Base-by-base conservation (phyloP, 1,140 invertebrate species). In the Paramacrobiotus metropolitanus region DNA sequence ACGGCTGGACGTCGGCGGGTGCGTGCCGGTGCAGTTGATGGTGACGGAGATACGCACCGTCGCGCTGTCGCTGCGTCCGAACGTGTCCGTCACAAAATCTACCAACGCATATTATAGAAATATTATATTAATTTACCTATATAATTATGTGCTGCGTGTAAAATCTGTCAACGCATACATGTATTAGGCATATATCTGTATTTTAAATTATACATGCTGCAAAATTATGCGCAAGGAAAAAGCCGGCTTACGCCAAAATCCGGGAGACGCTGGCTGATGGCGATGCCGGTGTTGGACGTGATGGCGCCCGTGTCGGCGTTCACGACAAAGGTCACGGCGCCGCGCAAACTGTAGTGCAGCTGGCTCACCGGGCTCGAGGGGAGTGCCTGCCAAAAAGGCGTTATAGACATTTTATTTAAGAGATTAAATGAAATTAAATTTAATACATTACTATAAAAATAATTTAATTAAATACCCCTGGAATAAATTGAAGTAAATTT, bases 21-120 rank as follows among this genome's bases (percentile, higher is more conserved):
- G 9, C n/a, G 34, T 40, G n/a, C 9, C n/a, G 34, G 15, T 55
- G 24, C 48, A 55, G 48, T 55, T 55, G 15, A 55, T 24, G 4
- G 24, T 20, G 48, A 55, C 24, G 48, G 48, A 55, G 15, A 55
- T 55, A 24, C 48, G 48, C 15, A 55, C 48, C 48, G 48, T 55
- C 4, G 48, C 48, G 9, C 15, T 55, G 24, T 55, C 48, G 4
- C 9, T 55, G 15, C 48, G 15, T 9, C 48, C 48, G 24, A 55
- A 55, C 4, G 15, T 55, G 24, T 55, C 48, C 4, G 15, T 24
- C 15, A 55, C 48, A 55, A 15, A 55, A 55, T 55, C 48, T 55
- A 24, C 24, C 15, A 24, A 15, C 9, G n/a, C 9, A 40, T 40
- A 40, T n/a, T n/a, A n/a, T 40, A n/a, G 34, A 40, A 40, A 40